These are phyloP conservation scores for Dufourea novaeangliae DNA, from an alignment of 1,140 invertebrate species.

Conservation along the genomic window DNA sequence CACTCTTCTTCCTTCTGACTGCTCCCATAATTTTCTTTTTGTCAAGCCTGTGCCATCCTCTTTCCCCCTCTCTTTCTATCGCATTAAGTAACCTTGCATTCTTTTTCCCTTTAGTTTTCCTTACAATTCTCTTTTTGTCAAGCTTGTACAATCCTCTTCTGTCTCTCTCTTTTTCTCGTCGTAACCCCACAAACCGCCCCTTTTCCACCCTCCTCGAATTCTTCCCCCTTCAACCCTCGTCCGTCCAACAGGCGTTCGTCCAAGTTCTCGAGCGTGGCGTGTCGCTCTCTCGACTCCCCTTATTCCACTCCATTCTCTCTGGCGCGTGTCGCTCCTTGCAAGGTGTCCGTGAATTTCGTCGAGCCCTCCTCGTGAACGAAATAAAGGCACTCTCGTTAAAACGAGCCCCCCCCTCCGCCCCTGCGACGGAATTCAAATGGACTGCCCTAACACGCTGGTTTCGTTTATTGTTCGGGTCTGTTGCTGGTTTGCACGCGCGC, in stretches of 20 bases:
- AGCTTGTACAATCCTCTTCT: not conserved
- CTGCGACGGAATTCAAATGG: slow-evolving; percentile 30
- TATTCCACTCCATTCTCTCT: not conserved
- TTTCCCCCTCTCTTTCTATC: not conserved
- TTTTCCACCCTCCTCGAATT: not conserved
- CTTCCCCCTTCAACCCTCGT: not conserved
- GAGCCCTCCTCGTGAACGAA: slow-evolving; percentile 14
- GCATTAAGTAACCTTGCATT: not conserved
- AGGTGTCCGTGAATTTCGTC: slow-evolving; percentile 50
- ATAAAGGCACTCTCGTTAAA: slow-evolving; percentile 45
- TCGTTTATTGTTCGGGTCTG: not conserved
- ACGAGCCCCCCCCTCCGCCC: slow-evolving; percentile 6
- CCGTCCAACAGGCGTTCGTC: slow-evolving; percentile 31
- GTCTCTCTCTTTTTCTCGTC: not conserved
- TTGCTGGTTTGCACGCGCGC: not conserved
- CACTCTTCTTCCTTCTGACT: not conserved
- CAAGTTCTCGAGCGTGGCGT: slow-evolving; percentile 31
- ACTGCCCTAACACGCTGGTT: not conserved
- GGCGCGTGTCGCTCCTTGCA: slow-evolving; percentile 16
- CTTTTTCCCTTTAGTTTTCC: not conserved
- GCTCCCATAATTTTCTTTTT: not conserved
- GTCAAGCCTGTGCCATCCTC: not conserved
- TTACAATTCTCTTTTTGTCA: not conserved
- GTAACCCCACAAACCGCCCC: not conserved
- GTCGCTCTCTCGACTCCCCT: slow-evolving; percentile 33